These are phyloP conservation scores for Paraplagusia blochii DNA, from an alignment of 2,113 vertebrate species.

Conservation along the genomic window DNA sequence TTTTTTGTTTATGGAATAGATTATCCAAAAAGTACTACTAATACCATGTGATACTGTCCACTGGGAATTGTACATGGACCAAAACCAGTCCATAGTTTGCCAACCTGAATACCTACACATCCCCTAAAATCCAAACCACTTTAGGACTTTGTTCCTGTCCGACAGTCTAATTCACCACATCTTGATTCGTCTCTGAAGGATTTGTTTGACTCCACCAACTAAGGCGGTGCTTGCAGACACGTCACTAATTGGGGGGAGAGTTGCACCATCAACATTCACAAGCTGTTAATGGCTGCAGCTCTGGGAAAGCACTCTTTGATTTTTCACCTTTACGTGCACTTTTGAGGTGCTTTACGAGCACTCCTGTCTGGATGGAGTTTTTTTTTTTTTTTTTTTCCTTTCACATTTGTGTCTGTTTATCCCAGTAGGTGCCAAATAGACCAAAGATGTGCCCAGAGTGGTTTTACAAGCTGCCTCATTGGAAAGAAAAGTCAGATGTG, in stretches of 20 bases:
- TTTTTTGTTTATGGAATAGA: background rate
- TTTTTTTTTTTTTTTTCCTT: too few relatives aligned
- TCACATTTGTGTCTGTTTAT: constrained; percentile 37
- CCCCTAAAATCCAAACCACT: too few relatives aligned
- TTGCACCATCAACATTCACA: constrained; percentile 57
- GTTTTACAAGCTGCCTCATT: constrained; percentile 40
- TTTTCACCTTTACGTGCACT: background rate
- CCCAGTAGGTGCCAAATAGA: constrained; percentile 32
- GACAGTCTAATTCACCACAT: constrained; percentile 30
- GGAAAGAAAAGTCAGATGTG: constrained; percentile 34
- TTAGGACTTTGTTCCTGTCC: constrained; percentile 18
- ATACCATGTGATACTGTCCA: background rate
- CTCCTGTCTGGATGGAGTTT: constrained; percentile 3
- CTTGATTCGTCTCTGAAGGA: constrained; percentile 45
- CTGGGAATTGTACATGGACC: too few relatives aligned
- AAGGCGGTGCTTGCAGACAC: constrained; percentile 25
- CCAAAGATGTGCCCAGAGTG: constrained; percentile 28
- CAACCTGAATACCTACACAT: background rate
- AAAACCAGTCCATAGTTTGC: too few relatives aligned
- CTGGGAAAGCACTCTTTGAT: background rate
- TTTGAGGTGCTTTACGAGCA: background rate
- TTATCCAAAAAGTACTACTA: background rate
- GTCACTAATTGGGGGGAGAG: constrained; percentile 57
- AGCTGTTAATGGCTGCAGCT: constrained; percentile 64
- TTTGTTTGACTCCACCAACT: constrained; percentile 33